Evolutionary conservation across 2,888 invertebrate genomes (phyloP).

Genomic region (Callyntrura sp.): DNA sequence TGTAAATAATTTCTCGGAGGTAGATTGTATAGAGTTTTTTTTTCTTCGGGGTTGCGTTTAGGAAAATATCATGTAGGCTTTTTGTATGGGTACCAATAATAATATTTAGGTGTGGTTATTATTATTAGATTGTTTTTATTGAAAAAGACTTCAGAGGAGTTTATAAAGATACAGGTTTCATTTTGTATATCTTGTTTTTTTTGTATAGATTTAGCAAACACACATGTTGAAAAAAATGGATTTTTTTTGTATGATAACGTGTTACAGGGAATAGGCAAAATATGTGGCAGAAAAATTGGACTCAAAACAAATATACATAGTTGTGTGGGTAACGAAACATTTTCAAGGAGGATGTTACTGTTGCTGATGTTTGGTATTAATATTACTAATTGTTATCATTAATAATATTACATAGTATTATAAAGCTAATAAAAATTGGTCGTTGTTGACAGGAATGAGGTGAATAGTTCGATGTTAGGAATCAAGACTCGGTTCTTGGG

Average conservation of each 20-base stretch:
- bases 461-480: conserved; percentile 66
- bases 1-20: conserved; percentile 31
- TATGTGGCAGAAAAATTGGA: neutral
- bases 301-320: conserved; percentile 8
- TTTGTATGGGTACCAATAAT: neutral
- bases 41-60: neutral
- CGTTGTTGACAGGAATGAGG: conserved; percentile 62
- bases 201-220: conserved; percentile 1
- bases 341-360: too few species aligned
- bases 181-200: too few species aligned
- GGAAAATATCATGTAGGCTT: conserved; percentile 23
- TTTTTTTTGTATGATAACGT: conserved; percentile 31
- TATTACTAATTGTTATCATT: conserved; percentile 13
- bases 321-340: neutral
- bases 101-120: neutral
- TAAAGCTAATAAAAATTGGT: conserved; percentile 41
- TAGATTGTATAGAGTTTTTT: conserved; percentile 10
- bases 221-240: conserved; percentile 22
- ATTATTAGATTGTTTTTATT: conserved; percentile 29
- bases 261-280: neutral
- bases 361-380: neutral
- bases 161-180: conserved; percentile 27
- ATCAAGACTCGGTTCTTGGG: conserved; percentile 59
- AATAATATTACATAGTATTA: conserved; percentile 10
- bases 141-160: conserved; percentile 34